phyloP scores from a whole-genome alignment of 2,113 vertebrate genomes.

The Zosterops hypoxanthus region DNA sequence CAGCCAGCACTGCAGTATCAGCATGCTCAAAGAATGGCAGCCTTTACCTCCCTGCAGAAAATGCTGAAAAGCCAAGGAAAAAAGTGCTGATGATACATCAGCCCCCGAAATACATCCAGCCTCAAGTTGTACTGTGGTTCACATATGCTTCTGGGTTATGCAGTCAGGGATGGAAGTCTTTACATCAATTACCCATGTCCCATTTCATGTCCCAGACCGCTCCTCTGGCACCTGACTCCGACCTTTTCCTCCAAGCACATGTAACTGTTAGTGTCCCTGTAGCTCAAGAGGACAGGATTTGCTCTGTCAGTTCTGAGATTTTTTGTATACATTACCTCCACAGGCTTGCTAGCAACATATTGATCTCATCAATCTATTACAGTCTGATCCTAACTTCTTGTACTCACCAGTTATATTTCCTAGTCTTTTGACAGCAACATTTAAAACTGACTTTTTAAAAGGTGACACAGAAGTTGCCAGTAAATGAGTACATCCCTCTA shows the following conservation, averaged over 20 bases:
- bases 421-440: not conserved
- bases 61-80: not conserved
- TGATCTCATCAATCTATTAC: not conserved
- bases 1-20: not conserved
- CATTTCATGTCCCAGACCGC: not conserved
- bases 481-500: not conserved
- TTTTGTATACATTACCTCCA: not conserved
- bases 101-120: not conserved
- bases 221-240: not conserved
- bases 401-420: not conserved
- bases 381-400: not conserved
- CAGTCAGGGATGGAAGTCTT: not conserved
- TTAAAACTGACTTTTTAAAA: not conserved
- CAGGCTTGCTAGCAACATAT: not conserved
- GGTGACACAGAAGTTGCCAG: not conserved
- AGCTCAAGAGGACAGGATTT: not conserved
- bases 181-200: not conserved
- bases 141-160: not conserved
- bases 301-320: not conserved
- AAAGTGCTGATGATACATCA: not conserved
- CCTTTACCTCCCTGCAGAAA: not conserved
- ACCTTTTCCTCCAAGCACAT: not conserved
- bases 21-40: not conserved
- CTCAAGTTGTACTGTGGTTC: accelerated
- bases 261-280: not conserved